Evolutionary conservation across 1,140 invertebrate genomes (phyloP).

Genomic region (Dinoponera quadriceps): DNA sequence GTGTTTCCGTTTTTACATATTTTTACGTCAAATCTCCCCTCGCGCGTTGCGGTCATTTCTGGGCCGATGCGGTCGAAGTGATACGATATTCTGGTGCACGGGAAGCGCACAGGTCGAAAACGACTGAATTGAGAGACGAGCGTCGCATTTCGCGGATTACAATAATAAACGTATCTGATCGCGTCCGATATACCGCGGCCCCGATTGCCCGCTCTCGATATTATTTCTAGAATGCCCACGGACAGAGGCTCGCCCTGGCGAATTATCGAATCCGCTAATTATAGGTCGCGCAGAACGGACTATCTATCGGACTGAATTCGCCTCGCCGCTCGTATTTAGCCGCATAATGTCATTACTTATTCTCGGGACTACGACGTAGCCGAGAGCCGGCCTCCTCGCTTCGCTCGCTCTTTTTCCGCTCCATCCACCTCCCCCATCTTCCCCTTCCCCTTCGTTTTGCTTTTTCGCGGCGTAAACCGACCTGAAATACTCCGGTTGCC

Average conservation of each 20-base stretch:
- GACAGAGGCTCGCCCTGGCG: neutral
- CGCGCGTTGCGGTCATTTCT: no score
- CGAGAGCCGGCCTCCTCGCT: neutral
- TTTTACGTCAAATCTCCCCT: no score
- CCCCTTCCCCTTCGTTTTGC: neutral
- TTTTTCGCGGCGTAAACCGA: slow-evolving; percentile 21
- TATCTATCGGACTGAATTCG: slow-evolving; percentile 36
- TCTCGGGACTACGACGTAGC: slow-evolving; percentile 15
- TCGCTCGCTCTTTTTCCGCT: no score
- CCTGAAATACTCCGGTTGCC: slow-evolving; percentile 48
- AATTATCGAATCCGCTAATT: slow-evolving; percentile 26
- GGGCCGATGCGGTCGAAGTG: no score
- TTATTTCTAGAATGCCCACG: neutral
- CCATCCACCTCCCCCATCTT: neutral
- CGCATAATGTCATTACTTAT: slow-evolving; percentile 53
- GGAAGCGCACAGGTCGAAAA: no score
- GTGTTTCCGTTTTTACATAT: no score
- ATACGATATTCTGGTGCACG: no score
- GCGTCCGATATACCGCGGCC: neutral
- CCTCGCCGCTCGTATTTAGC: slow-evolving; percentile 20
- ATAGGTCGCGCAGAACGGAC: neutral
- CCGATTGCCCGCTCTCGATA: neutral
- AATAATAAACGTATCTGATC: neutral
- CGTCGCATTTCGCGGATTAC: neutral
- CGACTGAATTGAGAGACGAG: neutral